phyloP scores from a whole-genome alignment of 2,113 vertebrate genomes.

The Microcebus lehilahytsara region DNA sequence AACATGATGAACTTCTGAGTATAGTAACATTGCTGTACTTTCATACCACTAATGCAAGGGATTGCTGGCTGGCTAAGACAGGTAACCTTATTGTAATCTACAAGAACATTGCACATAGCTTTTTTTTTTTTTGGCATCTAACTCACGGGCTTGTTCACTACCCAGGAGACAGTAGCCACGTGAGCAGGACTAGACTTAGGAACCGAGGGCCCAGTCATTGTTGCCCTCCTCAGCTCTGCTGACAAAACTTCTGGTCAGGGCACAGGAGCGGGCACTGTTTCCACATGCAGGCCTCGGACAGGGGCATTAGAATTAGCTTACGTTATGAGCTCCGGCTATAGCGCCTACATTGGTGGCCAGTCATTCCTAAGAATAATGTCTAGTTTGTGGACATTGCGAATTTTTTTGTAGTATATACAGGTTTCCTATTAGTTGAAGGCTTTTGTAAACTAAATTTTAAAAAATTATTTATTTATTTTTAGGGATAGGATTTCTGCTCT shows the following conservation, averaged over 20 bases:
- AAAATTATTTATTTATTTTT: too few relatives aligned
- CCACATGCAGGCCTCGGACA: not conserved
- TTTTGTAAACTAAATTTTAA: constrained; percentile 40
- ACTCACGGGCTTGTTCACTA: not conserved
- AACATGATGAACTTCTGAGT: constrained; percentile 9
- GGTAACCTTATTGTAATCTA: not conserved
- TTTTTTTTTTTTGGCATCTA: not conserved
- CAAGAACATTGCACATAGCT: not conserved
- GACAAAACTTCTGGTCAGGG: not conserved
- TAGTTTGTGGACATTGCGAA: constrained; percentile 23
- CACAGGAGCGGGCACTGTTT: not conserved
- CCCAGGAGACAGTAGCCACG: not conserved
- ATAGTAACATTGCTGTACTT: not conserved
- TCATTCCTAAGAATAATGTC: constrained; percentile 36
- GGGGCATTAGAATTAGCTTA: not conserved
- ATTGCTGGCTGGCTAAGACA: not conserved
- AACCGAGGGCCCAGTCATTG: not conserved
- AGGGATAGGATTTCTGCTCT: not conserved
- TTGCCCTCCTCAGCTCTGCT: not conserved
- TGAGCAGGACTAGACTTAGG: not conserved
- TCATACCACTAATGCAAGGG: not conserved
- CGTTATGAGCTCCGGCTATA: not conserved
- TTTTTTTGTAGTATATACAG: not conserved
- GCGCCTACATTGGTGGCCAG: not conserved
- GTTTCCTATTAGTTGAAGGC: not conserved